These are phyloP conservation scores for Melipona quadrifasciata DNA, from an alignment of 1,140 invertebrate genomes.

Conservation along the genomic window DNA sequence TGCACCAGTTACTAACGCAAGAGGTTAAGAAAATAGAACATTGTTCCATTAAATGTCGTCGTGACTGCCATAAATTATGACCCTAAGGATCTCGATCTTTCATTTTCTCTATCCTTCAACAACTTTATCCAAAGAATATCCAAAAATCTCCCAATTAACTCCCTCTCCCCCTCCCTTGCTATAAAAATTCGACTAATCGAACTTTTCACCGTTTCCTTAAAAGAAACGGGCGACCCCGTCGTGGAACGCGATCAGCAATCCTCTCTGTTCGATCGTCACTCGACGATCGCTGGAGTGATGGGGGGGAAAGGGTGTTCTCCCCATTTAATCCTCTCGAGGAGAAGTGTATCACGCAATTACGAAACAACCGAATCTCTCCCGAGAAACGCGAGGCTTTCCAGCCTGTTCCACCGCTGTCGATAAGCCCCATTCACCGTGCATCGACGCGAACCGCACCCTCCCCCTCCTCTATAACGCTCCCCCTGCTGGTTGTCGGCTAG, in stretches of 20 bases:
- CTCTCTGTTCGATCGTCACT: neutral
- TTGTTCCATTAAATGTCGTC: too few relatives aligned
- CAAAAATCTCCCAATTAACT: neutral
- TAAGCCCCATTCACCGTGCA: constrained; percentile 1
- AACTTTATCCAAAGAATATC: neutral
- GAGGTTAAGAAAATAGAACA: too few relatives aligned
- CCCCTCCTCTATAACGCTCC: neutral
- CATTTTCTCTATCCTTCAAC: neutral
- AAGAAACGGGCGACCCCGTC: neutral
- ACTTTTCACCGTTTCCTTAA: constrained; percentile 8
- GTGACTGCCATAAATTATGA: too few relatives aligned
- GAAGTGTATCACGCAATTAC: constrained; percentile 13
- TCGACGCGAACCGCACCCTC: neutral
- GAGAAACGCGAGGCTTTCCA: neutral
- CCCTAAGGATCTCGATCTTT: too few relatives aligned
- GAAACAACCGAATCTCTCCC: constrained; percentile 14
- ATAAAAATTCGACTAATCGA: neutral
- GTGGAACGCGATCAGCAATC: neutral
- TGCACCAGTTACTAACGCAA: too few relatives aligned
- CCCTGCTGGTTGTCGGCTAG: neutral
- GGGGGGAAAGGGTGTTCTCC: neutral
- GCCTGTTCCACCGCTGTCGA: neutral
- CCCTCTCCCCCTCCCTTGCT: fast-evolving
- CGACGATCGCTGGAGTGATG: too few relatives aligned
- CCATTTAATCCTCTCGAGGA: constrained; percentile 20